These are phyloP conservation scores for Chromobotia macracanthus DNA, from an alignment of 2,797 vertebrate species.

Conservation along the genomic window DNA sequence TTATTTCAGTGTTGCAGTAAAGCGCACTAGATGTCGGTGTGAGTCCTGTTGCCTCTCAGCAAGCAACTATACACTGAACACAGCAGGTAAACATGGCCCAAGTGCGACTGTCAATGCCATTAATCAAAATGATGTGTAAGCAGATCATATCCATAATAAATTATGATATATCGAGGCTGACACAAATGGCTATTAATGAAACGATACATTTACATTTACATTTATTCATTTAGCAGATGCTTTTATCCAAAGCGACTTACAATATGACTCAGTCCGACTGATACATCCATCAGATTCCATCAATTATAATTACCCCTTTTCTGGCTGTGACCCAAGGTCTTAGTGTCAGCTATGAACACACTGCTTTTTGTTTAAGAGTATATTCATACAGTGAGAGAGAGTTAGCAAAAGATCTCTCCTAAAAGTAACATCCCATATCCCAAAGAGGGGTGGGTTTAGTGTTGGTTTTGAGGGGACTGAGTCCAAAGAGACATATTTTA, in stretches of 20 bases:
- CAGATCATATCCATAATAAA: conserved; percentile 77
- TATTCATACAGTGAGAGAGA: conserved; percentile 27
- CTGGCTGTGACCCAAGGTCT: conserved; percentile 71
- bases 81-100: conserved; percentile 65
- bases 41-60: conserved; percentile 54
- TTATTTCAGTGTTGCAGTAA: conserved; percentile 49
- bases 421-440: too few relatives aligned
- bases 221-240: too few relatives aligned
- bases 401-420: too few relatives aligned
- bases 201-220: too few relatives aligned
- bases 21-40: conserved; percentile 73
- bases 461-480: too few relatives aligned
- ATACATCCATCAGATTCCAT: conserved; percentile 72
- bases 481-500: too few relatives aligned
- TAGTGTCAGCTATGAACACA: conserved; percentile 48
- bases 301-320: conserved; percentile 70
- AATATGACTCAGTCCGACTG: too few relatives aligned
- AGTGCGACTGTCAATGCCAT: conserved; percentile 73
- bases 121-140: conserved; percentile 75
- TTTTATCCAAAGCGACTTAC: too few relatives aligned
- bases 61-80: conserved; percentile 58
- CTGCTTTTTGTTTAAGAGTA: conserved; percentile 23
- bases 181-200: conserved; percentile 76
- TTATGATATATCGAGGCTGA: conserved; percentile 78
- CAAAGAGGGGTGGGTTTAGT: too few relatives aligned